Evolutionary conservation across 2,113 vertebrate species (phyloP).

Genomic region (Phaethornis superciliosus): DNA sequence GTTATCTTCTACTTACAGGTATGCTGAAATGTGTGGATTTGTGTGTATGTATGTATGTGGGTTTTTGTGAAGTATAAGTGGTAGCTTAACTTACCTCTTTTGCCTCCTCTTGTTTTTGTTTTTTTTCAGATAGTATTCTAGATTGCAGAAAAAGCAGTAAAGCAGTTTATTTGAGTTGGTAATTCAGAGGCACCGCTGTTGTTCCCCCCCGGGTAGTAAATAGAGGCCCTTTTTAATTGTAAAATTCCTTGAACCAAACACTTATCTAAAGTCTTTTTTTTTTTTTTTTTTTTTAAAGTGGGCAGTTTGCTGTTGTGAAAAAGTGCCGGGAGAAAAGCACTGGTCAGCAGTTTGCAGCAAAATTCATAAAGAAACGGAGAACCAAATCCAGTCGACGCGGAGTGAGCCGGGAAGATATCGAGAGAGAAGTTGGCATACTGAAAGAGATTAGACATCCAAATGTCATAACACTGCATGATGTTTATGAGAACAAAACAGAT

Average conservation of each 20-base stretch:
- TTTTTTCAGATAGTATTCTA: not conserved
- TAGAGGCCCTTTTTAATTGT: not conserved
- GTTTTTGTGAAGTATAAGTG: not conserved
- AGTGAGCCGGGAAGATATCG: constrained; percentile 92
- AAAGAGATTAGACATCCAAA: constrained; percentile 96
- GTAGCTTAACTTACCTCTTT: not conserved
- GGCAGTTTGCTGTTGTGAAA: constrained; percentile 95
- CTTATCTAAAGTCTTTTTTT: not conserved
- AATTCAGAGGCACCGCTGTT: not conserved
- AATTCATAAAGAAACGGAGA: constrained; percentile 96
- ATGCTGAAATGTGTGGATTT: not conserved
- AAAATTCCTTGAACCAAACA: not conserved
- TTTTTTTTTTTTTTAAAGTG: constrained; percentile 69
- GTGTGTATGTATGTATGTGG: not conserved
- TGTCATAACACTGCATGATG: constrained; percentile 92
- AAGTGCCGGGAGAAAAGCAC: constrained; percentile 90
- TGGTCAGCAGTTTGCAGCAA: constrained; percentile 88
- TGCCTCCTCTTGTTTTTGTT: not conserved
- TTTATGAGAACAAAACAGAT: constrained; percentile 94
- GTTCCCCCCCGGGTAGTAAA: not conserved
- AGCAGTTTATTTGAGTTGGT: not conserved
- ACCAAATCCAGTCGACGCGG: constrained; percentile 93
- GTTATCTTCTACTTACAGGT: not conserved
- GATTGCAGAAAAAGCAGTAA: not conserved
- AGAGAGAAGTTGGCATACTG: constrained; percentile 94